Evolutionary conservation across 2,888 invertebrate species (phyloP).

Genomic region (Oligia strigilis): DNA sequence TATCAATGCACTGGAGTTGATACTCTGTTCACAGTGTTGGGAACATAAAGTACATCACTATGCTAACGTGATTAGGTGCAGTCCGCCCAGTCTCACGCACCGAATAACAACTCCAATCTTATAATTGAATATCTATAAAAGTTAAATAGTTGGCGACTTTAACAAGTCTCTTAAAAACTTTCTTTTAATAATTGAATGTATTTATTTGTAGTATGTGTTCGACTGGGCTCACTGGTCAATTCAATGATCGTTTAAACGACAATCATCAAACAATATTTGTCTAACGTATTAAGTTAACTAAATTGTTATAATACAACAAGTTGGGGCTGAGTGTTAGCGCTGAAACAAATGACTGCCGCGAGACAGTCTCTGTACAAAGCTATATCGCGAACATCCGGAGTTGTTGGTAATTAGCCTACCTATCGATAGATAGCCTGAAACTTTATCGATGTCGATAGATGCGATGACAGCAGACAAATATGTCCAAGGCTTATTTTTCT

Average conservation of each 20-base stretch:
- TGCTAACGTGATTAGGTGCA: conserved; percentile 21
- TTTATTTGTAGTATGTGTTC: conserved; percentile 23
- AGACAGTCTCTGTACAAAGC: conserved; percentile 53
- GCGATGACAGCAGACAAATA: conserved; percentile 12
- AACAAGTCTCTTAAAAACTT: conserved; percentile 54
- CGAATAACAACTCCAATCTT: conserved; percentile 42
- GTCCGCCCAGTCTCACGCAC: conserved; percentile 50
- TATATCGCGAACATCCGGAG: conserved; percentile 50
- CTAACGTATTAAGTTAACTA: conserved; percentile 67
- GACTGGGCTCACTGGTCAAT: conserved; percentile 55
- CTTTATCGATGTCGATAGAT: conserved; percentile 62
- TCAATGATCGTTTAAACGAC: conserved; percentile 55
- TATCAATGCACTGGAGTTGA: conserved; percentile 67
- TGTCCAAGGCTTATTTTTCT: conserved; percentile 10
- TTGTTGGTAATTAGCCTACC: conserved; percentile 49
- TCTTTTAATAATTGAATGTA: conserved; percentile 27
- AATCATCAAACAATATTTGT: conserved; percentile 64
- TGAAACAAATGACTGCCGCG: conserved; percentile 46
- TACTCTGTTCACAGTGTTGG: conserved; percentile 61
- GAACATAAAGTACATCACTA: conserved; percentile 53
- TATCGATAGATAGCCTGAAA: conserved; percentile 50
- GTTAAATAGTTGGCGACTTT: conserved; percentile 51
- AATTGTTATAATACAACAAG: conserved; percentile 62
- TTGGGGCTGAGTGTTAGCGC: conserved; percentile 60
- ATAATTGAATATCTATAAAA: conserved; percentile 61